phyloP scores from a whole-genome alignment of 2,888 invertebrate genomes.

The Chironomus tentans region DNA sequence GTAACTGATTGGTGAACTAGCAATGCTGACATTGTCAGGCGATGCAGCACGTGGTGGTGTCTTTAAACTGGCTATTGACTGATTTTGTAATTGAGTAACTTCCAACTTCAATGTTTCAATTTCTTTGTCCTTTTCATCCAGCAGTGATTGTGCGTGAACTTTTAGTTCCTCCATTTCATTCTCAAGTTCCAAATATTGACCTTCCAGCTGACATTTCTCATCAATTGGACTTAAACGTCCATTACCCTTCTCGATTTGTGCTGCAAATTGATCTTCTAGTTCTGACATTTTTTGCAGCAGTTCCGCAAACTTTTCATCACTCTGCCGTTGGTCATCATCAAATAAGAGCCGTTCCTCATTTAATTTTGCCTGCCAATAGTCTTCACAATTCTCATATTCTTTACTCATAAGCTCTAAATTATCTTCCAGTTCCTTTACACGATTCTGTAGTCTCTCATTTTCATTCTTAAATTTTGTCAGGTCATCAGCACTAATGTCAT shows the following conservation, averaged over 20 bases:
- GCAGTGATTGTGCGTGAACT: slow-evolving; percentile 44
- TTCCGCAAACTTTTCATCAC: slow-evolving; percentile 66
- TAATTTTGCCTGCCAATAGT: slow-evolving; percentile 74
- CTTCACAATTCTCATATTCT: slow-evolving; percentile 78
- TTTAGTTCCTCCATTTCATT: slow-evolving; percentile 56
- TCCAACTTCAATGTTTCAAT: slow-evolving; percentile 46
- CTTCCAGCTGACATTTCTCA: slow-evolving; percentile 61
- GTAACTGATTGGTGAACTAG: slow-evolving; percentile 44
- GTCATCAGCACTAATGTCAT: slow-evolving; percentile 21
- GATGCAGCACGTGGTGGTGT: background rate
- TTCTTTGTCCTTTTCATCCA: slow-evolving; percentile 49
- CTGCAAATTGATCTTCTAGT: slow-evolving; percentile 65
- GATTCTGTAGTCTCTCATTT: slow-evolving; percentile 41
- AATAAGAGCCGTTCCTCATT: slow-evolving; percentile 66
- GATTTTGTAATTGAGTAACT: slow-evolving; percentile 41
- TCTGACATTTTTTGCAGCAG: slow-evolving; percentile 66
- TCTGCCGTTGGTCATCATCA: slow-evolving; percentile 65
- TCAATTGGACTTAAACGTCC: slow-evolving; percentile 64
- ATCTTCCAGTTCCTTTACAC: slow-evolving; percentile 58
- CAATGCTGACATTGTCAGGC: slow-evolving; percentile 36
- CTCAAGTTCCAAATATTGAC: slow-evolving; percentile 61
- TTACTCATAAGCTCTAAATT: slow-evolving; percentile 64
- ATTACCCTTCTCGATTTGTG: slow-evolving; percentile 42
- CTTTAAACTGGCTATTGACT: slow-evolving; percentile 14
- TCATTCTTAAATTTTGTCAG: slow-evolving; percentile 33